Evolutionary conservation across 2,113 vertebrate species (phyloP).

Genomic region (Puffinus mauretanicus): DNA sequence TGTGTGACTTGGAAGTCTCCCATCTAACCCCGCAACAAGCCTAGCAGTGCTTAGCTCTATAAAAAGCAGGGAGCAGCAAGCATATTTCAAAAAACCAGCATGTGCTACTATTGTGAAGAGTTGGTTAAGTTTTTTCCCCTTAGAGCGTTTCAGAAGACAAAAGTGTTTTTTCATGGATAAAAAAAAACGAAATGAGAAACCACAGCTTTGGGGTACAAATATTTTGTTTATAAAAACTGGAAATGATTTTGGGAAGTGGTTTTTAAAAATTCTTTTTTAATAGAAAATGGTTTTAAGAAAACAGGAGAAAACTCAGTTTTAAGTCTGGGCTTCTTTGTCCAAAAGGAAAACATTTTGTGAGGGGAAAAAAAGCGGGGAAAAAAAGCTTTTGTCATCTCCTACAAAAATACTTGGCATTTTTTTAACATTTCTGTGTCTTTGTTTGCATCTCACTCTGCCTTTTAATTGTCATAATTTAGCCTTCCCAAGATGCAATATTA

Average conservation of each 20-base stretch:
- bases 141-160: neutral
- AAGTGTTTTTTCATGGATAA: neutral
- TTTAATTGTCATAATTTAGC: neutral
- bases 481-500: neutral
- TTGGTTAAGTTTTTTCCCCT: neutral
- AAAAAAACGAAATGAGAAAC: neutral
- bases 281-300: neutral
- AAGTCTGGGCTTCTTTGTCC: neutral
- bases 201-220: neutral
- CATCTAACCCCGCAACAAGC: neutral
- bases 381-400: neutral
- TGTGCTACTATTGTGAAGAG: neutral
- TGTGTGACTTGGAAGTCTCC: neutral
- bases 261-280: neutral
- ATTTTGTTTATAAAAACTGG: conserved; percentile 26
- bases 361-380: neutral
- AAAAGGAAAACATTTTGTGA: neutral
- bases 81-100: neutral
- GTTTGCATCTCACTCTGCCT: neutral
- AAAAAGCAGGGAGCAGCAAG: neutral
- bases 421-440: neutral
- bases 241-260: neutral
- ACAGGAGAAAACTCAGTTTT: neutral
- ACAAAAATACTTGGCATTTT: neutral
- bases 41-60: neutral